Conservation (phyloP, 2,888 invertebrate genomes). For the Phania funesta region DNA sequence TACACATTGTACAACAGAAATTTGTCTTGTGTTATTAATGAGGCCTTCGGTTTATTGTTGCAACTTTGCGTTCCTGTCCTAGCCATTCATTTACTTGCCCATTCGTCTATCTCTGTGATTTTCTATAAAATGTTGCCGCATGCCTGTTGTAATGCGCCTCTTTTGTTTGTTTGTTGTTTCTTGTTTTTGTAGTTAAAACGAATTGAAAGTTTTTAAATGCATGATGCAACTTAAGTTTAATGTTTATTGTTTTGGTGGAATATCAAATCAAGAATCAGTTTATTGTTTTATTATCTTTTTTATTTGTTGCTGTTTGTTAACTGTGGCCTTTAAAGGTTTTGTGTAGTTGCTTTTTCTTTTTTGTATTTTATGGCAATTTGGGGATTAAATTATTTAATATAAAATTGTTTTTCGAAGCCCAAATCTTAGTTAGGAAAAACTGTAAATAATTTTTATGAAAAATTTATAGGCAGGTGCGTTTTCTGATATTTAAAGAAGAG, state of each 20-base stretch:
- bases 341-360: neutral
- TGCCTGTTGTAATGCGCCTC: constrained; percentile 7
- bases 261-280: constrained; percentile 27
- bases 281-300: constrained; percentile 4
- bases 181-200: too few relatives aligned
- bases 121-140: too few relatives aligned
- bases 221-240: too few relatives aligned
- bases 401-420: neutral
- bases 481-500: too few relatives aligned
- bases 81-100: constrained; percentile 5
- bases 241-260: neutral
- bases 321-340: constrained; percentile 6
- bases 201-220: too few relatives aligned
- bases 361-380: constrained; percentile 20
- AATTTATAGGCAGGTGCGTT: too few relatives aligned
- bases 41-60: constrained; percentile 46
- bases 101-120: constrained; percentile 2
- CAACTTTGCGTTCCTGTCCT: constrained; percentile 10
- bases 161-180: neutral
- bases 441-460: too few relatives aligned
- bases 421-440: too few relatives aligned
- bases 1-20: constrained; percentile 53
- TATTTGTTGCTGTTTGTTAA: neutral
- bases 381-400: constrained; percentile 31
- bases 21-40: constrained; percentile 64